These are phyloP conservation scores for Leucoptera coffeella DNA, from an alignment of 2,888 invertebrate genomes.

Conservation along the genomic window DNA sequence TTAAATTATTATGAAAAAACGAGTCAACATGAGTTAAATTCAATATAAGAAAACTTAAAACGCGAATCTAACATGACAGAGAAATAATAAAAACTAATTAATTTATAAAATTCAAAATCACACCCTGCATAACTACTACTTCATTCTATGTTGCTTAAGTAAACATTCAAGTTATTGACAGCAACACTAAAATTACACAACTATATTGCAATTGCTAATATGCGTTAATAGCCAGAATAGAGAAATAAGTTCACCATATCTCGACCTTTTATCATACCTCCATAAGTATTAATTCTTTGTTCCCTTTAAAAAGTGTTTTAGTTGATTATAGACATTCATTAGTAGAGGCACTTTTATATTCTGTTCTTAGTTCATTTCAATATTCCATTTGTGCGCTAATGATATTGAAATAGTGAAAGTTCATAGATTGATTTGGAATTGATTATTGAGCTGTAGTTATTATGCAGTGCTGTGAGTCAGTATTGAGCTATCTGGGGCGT, in stretches of 20 bases:
- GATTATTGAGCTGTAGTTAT: conserved; percentile 15
- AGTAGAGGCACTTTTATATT: no score
- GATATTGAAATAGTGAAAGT: no score
- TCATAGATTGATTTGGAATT: no score
- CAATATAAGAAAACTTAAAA: conserved; percentile 42
- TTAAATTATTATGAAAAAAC: conserved; percentile 44
- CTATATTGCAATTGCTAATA: no score
- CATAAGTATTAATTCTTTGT: no score
- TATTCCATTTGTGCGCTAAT: no score
- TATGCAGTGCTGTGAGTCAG: conserved; percentile 29
- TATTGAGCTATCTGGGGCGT: conserved; percentile 34
- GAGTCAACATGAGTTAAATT: conserved; percentile 36
- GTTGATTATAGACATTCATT: no score
- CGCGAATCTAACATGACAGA: conserved; percentile 43
- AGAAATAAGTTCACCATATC: no score
- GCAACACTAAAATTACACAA: neutral
- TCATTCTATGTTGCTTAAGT: neutral
- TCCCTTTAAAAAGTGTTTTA: no score
- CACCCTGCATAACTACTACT: conserved; percentile 40
- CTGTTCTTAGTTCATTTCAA: no score
- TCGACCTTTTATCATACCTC: no score
- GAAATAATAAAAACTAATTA: conserved; percentile 22
- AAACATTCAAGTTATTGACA: neutral
- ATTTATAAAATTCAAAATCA: conserved; percentile 24
- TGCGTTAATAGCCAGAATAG: no score